Percentiles rank a stretch among this genome's conserved stretches.
These are phyloP conservation scores for Erinaceus europaeus DNA, from an alignment of 2,113 vertebrate genomes.

Conservation along the genomic window DNA sequence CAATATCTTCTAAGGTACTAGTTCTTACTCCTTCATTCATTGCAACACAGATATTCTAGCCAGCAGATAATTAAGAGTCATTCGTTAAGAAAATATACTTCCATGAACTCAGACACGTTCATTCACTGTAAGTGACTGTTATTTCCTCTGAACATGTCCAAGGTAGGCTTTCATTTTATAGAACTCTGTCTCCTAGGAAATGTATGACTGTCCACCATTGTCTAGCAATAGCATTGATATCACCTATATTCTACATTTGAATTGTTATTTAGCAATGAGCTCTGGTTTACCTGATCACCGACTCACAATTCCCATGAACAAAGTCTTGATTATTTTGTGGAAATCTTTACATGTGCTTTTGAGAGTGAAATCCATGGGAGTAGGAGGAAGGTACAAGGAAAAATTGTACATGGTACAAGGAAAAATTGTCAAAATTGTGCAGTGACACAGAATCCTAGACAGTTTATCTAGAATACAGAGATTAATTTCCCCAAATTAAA, in stretches of 20 bases:
- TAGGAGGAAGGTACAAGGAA: too few relatives aligned
- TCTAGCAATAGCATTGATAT: constrained; percentile 6
- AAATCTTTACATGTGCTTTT: not conserved
- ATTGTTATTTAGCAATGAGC: constrained; percentile 20
- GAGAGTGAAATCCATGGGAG: not conserved
- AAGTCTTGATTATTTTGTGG: constrained; percentile 36
- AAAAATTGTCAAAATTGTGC: not conserved
- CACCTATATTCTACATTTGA: not conserved
- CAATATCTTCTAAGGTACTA: not conserved
- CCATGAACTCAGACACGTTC: not conserved
- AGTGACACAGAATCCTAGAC: not conserved
- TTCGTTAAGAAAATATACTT: constrained; percentile 6
- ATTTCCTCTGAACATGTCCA: constrained; percentile 21
- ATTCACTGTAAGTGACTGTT: constrained; percentile 16
- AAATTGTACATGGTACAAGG: too few relatives aligned
- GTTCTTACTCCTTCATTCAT: not conserved
- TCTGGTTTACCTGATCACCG: not conserved
- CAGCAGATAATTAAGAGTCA: constrained; percentile 27
- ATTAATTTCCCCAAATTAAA: too few relatives aligned
- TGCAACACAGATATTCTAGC: not conserved
- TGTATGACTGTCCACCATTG: constrained; percentile 1
- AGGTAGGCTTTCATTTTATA: constrained; percentile 34
- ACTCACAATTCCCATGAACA: not conserved
- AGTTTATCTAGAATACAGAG: not conserved
- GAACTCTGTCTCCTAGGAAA: constrained; percentile 48